phyloP scores from a whole-genome alignment of 2,797 vertebrate species.

The Zenarchopterus dispar region DNA sequence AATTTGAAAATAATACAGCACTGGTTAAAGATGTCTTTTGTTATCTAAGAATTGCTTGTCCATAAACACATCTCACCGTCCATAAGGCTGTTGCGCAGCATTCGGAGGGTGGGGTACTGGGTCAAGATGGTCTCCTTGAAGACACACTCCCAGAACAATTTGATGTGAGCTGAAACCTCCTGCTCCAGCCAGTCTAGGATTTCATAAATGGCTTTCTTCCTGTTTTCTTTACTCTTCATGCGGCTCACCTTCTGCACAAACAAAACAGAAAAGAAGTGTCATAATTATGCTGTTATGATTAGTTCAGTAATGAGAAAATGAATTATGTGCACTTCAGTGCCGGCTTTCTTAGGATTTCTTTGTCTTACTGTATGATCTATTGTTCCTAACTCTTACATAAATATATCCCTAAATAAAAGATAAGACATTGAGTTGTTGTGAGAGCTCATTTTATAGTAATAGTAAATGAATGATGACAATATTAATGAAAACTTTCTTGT shows the following conservation, averaged over 20 bases:
- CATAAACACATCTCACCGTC: conserved; percentile 63
- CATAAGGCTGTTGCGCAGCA: conserved; percentile 60
- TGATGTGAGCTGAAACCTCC: conserved; percentile 21
- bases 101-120: conserved; percentile 58
- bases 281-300: neutral
- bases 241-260: conserved; percentile 64
- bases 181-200: conserved; percentile 73
- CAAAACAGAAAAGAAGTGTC: neutral
- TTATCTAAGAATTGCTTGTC: neutral
- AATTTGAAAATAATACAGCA: too few relatives aligned
- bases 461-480: too few relatives aligned
- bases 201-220: conserved; percentile 53
- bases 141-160: conserved; percentile 68
- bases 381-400: too few relatives aligned
- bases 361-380: too few relatives aligned
- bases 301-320: too few relatives aligned
- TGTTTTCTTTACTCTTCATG: conserved; percentile 56
- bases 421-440: too few relatives aligned
- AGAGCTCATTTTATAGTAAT: too few relatives aligned
- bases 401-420: too few relatives aligned
- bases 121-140: conserved; percentile 68
- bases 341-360: too few relatives aligned
- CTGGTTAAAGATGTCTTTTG: too few relatives aligned
- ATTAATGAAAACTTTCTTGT: too few relatives aligned
- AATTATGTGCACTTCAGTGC: too few relatives aligned